phyloP scores from a whole-genome alignment of 1,140 invertebrate species.

The Halictus rubicundus region DNA sequence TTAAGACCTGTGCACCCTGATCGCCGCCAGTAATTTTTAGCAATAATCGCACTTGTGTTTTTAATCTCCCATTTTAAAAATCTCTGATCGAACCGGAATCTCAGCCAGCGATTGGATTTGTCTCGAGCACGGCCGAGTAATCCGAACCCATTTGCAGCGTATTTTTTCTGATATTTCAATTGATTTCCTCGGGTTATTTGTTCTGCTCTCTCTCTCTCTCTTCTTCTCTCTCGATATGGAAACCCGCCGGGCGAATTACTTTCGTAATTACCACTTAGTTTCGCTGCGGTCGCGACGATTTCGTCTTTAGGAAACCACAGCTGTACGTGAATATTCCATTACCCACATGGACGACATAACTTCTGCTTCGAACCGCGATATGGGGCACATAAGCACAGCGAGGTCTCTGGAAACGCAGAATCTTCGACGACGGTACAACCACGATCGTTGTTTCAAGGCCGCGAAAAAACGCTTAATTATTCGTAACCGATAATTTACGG shows the following conservation, averaged over 20 bases:
- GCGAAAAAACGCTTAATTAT: too few relatives aligned
- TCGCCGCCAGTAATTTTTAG: too few relatives aligned
- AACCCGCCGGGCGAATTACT: neutral
- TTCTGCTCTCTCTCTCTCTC: neutral
- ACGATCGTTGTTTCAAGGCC: neutral
- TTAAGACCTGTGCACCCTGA: too few relatives aligned
- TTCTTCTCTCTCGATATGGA: conserved; percentile 1
- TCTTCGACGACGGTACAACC: neutral
- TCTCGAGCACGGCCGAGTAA: too few relatives aligned
- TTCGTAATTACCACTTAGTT: neutral
- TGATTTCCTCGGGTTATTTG: neutral
- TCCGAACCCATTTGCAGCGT: too few relatives aligned
- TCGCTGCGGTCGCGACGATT: conserved; percentile 1
- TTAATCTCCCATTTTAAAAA: too few relatives aligned
- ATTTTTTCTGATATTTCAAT: neutral
- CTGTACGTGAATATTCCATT: neutral
- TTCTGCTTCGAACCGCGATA: neutral
- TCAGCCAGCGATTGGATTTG: too few relatives aligned
- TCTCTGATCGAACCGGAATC: too few relatives aligned
- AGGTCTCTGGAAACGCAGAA: neutral
- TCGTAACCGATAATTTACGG: too few relatives aligned
- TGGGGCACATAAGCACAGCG: neutral
- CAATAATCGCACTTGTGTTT: too few relatives aligned
- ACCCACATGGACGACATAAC: neutral
- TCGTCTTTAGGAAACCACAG: neutral